phyloP scores from a whole-genome alignment of 2,797 vertebrate species.

The Cryptoprocta ferox region DNA sequence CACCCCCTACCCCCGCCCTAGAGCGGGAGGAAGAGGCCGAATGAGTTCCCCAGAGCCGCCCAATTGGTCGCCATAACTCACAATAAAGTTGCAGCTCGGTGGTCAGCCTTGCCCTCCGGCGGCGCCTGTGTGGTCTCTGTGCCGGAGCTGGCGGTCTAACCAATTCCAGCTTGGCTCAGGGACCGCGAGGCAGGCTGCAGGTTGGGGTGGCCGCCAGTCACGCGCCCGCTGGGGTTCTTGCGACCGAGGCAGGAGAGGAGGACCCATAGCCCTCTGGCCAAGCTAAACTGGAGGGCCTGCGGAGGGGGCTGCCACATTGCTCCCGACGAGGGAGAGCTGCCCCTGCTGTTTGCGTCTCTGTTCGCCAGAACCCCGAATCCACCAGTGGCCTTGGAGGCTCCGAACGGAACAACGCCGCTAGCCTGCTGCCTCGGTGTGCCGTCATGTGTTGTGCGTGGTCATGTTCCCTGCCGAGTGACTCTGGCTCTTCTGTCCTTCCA shows the following conservation, averaged over 20 bases:
- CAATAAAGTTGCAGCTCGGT: slow-evolving; percentile 86
- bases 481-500: neutral
- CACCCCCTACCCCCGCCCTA: neutral
- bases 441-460: too few relatives aligned
- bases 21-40: slow-evolving; percentile 67
- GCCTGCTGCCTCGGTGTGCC: neutral
- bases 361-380: neutral
- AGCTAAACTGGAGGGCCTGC: neutral
- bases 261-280: neutral
- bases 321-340: neutral
- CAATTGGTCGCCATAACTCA: slow-evolving; percentile 87
- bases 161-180: slow-evolving; percentile 85
- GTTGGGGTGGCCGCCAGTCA: neutral
- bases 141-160: slow-evolving; percentile 81
- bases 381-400: neutral
- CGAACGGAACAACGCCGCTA: neutral
- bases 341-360: neutral
- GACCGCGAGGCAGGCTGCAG: slow-evolving; percentile 71
- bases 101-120: slow-evolving; percentile 88
- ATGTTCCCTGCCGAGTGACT: neutral
- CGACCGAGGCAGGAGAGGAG: neutral
- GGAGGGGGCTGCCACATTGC: neutral
- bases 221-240: neutral
- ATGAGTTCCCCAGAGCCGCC: slow-evolving; percentile 80
- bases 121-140: slow-evolving; percentile 86